These are phyloP conservation scores for Chouioia cunea DNA, from an alignment of 2,888 invertebrate genomes.

Conservation along the genomic window DNA sequence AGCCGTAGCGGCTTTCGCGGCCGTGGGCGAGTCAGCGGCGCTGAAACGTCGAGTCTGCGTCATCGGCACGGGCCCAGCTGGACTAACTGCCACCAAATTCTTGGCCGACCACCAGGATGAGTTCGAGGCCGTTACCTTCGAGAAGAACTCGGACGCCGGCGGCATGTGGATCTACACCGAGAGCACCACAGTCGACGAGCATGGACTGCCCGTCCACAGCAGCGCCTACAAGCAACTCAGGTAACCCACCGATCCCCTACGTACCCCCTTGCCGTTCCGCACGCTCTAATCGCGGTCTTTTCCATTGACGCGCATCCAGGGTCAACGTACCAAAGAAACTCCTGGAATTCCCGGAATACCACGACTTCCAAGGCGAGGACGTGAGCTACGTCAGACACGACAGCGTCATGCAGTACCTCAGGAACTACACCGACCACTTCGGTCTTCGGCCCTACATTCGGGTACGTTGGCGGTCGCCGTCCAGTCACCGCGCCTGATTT, in stretches of 20 bases:
- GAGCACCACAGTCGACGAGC: conserved; percentile 73
- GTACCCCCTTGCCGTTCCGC: neutral
- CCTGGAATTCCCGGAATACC: conserved; percentile 83
- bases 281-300: no score
- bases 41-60: conserved; percentile 71
- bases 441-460: conserved; percentile 74
- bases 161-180: conserved; percentile 87
- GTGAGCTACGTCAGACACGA: conserved; percentile 77
- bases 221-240: conserved; percentile 84
- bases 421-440: conserved; percentile 75
- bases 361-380: conserved; percentile 71
- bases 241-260: conserved; percentile 66
- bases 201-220: conserved; percentile 79
- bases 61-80: conserved; percentile 84
- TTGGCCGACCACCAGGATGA: conserved; percentile 70
- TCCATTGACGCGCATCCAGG: conserved; percentile 59
- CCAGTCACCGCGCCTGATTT: neutral
- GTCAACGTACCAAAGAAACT: conserved; percentile 86
- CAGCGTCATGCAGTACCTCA: conserved; percentile 78
- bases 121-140: conserved; percentile 75
- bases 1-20: no score
- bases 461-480: conserved; percentile 67
- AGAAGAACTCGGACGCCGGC: conserved; percentile 77
- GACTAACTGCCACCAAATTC: conserved; percentile 76
- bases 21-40: no score